Evolutionary conservation across 2,113 vertebrate genomes (phyloP).

Genomic region (Pogonocichla stellata): DNA sequence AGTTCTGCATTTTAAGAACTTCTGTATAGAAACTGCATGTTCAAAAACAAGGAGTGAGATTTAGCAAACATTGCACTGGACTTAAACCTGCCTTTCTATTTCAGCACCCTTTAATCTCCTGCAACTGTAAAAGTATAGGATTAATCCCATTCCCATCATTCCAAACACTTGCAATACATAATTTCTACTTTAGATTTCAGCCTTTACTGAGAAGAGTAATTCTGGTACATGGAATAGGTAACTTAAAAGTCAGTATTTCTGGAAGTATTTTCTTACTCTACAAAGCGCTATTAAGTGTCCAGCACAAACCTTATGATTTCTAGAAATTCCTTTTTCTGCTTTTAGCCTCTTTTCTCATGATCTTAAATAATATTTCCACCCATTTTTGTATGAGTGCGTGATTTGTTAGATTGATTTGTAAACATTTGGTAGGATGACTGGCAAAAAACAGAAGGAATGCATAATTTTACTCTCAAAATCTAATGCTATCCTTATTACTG

Average conservation of each 20-base stretch:
- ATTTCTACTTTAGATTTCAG: background rate
- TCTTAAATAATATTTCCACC: background rate
- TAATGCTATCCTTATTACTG: background rate
- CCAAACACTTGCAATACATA: background rate
- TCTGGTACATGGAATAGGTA: background rate
- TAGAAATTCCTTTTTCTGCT: background rate
- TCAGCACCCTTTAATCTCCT: background rate
- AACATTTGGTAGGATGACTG: background rate
- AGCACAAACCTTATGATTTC: background rate
- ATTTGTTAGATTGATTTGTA: background rate
- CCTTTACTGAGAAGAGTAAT: background rate
- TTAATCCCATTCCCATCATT: background rate
- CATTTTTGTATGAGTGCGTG: rapidly evolving
- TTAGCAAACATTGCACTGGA: background rate
- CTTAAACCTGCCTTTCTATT: background rate
- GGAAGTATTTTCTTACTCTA: background rate
- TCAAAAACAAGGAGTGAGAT: background rate
- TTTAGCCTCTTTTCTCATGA: background rate
- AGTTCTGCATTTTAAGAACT: background rate
- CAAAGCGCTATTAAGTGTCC: background rate
- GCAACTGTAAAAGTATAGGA: background rate
- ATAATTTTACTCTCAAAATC: background rate
- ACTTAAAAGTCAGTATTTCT: background rate
- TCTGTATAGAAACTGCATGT: background rate
- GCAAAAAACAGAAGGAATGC: background rate